Evolutionary conservation across 2,888 invertebrate species (phyloP), one percentile per base, ranked within the genome.

Genomic region (Oasisia sp.): DNA sequence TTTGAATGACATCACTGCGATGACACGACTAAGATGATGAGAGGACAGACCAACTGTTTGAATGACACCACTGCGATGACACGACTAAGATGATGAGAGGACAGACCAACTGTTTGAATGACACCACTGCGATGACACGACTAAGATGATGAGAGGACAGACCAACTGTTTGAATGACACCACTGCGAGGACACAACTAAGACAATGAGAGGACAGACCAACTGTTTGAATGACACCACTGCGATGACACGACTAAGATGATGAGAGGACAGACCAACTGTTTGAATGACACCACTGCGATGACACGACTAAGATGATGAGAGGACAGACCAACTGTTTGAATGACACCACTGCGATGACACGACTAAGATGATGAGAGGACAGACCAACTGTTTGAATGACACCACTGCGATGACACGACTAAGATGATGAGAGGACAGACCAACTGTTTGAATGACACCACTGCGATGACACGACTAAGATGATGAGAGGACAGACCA

Each of bases 81-180:
- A 0, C 9, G 50, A 50, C 50, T 9, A 9, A 50, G 12, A 50
- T 14, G 14, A 14, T n/a, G 7, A 74, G 38, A 19, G 7, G 74
- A 74, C 27, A 32, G 58, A 93, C 96, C 95, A 95, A 98, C 98
- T n/a, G n/a, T n/a, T n/a, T n/a, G n/a, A n/a, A n/a, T n/a, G n/a
- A 50, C 14, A 50, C 14, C 14, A 14, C 14, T 12, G 50, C 14
- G 50, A 14, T 12, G 1, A 50, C 9, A 0, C 9, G 50, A 50
- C 50, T 9, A 9, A 50, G 12, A 50, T 14, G 14, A 14, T n/a
- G 7, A 74, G 38, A 19, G 7, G 74, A 74, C 27, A 32, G 58
- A 93, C 96, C 95, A 95, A 98, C 98, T n/a, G n/a, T n/a, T n/a
- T n/a, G n/a, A n/a, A n/a, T n/a, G n/a, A 50, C 14, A 50, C 14